These are phyloP conservation scores for Rhinolophus sinicus DNA, from an alignment of 2,113 vertebrate species.

Conservation along the genomic window DNA sequence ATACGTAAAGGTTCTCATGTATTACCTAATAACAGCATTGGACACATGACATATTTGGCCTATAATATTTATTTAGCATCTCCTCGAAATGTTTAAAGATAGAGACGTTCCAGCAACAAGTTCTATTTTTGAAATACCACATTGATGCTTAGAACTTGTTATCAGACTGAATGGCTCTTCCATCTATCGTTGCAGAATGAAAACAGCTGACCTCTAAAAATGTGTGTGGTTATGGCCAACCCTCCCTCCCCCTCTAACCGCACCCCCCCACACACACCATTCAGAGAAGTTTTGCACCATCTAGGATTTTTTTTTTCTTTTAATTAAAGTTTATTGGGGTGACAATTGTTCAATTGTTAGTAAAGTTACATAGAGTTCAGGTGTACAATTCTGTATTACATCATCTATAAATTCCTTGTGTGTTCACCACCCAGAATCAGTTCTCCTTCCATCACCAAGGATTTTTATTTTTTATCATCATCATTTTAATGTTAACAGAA, in stretches of 20 bases:
- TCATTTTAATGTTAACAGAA: slow-evolving; percentile 11
- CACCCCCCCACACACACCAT: background rate
- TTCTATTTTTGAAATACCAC: slow-evolving; percentile 75
- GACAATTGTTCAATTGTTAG: too few relatives aligned
- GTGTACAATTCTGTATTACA: too few relatives aligned
- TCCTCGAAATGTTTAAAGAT: slow-evolving; percentile 63
- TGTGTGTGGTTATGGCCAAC: background rate
- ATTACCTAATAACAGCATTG: slow-evolving; percentile 26
- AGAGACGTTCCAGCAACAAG: slow-evolving; percentile 70
- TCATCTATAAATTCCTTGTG: too few relatives aligned
- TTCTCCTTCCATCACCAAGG: too few relatives aligned
- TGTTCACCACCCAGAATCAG: too few relatives aligned
- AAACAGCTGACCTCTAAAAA: slow-evolving; percentile 68
- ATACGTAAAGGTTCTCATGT: slow-evolving; percentile 4
- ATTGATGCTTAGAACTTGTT: slow-evolving; percentile 46
- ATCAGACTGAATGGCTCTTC: slow-evolving; percentile 42
- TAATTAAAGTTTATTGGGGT: too few relatives aligned
- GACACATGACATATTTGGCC: slow-evolving; percentile 33
- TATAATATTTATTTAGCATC: slow-evolving; percentile 58
- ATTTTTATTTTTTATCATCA: background rate
- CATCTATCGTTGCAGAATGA: slow-evolving; percentile 31
- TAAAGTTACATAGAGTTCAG: too few relatives aligned
- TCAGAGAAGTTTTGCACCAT: slow-evolving; percentile 31
- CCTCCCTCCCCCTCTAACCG: too few relatives aligned
- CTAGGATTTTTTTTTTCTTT: background rate